These are phyloP conservation scores for Ladona fulva DNA, from an alignment of 1,140 invertebrate genomes.

Conservation along the genomic window DNA sequence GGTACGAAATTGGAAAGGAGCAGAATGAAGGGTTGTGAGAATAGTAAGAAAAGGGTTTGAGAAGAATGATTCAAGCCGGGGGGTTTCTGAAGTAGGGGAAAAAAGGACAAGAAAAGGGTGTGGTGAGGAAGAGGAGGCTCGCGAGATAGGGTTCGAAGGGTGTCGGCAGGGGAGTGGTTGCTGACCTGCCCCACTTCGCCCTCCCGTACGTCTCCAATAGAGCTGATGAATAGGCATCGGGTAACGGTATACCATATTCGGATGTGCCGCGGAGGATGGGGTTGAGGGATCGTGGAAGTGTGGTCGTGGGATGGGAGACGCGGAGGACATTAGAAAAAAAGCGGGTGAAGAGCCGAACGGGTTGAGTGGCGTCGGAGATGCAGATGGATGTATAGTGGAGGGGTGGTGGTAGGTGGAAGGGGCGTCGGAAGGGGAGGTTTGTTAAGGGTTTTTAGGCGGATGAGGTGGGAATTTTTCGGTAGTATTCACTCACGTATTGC, in stretches of 20 bases:
- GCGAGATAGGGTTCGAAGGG: neutral
- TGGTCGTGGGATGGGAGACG: neutral
- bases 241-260: neutral
- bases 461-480: neutral
- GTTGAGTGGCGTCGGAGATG: neutral
- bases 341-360: neutral
- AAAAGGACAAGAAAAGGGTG: neutral
- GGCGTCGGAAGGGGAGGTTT: neutral
- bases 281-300: too few relatives aligned
- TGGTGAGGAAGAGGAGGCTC: neutral
- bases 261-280: neutral
- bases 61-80: neutral
- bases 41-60: neutral
- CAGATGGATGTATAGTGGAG: neutral
- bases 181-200: neutral
- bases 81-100: neutral
- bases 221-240: conserved; percentile 7
- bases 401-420: conserved; percentile 2
- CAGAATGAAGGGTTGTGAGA: neutral
- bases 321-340: neutral
- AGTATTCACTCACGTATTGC: neutral
- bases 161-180: neutral
- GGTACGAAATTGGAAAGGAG: conserved; percentile 5
- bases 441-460: neutral
- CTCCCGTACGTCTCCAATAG: neutral